phyloP scores from a whole-genome alignment of 2,113 vertebrate genomes.

The Phainopepla nitens region DNA sequence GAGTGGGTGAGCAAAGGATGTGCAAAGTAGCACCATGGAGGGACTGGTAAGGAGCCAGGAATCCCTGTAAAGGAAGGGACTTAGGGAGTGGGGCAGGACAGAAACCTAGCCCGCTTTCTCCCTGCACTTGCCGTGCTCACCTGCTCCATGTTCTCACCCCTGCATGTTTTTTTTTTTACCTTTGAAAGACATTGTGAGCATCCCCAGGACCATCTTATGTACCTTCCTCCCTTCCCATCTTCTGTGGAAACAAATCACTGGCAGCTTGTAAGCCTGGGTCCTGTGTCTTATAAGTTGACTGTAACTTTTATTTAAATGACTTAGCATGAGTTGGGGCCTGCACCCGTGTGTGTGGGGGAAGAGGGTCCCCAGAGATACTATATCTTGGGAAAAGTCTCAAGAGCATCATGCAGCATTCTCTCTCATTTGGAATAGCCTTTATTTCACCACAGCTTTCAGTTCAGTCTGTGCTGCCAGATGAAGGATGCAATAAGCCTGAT shows the following conservation, averaged over 20 bases:
- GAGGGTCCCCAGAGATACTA: background rate
- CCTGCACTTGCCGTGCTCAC: no score
- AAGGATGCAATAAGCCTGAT: slow-evolving; percentile 52
- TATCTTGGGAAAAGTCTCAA: background rate
- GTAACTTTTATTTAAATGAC: background rate
- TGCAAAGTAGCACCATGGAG: background rate
- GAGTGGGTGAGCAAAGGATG: background rate
- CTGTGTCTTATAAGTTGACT: background rate
- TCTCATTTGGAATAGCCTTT: background rate
- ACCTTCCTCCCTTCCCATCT: background rate
- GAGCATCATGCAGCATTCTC: background rate
- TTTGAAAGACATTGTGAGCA: background rate
- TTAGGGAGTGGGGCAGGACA: background rate
- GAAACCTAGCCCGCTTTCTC: background rate
- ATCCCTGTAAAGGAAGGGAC: background rate
- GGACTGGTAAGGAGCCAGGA: background rate
- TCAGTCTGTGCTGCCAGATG: slow-evolving; percentile 23
- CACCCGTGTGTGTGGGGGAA: background rate
- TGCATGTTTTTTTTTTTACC: background rate
- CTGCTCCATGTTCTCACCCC: accelerated
- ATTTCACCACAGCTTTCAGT: background rate
- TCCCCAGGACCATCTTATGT: background rate
- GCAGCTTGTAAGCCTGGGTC: background rate
- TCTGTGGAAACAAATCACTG: background rate
- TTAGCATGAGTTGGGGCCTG: background rate